Conservation (phyloP, 1,140 invertebrate species). For the Drosophila subobscura region DNA sequence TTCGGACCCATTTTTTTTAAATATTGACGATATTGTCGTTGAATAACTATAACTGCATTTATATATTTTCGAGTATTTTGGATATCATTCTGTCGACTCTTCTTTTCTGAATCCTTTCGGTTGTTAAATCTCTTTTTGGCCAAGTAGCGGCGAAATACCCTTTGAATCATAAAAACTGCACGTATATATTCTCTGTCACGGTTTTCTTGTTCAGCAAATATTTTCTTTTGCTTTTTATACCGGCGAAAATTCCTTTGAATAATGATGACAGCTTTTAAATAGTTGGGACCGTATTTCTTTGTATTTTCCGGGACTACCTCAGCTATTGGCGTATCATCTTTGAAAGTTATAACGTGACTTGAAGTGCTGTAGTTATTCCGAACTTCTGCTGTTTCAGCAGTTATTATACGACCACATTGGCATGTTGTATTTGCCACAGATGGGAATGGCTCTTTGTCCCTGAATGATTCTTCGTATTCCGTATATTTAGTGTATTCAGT, state of each 20-base stretch:
- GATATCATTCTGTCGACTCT: neutral
- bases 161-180: slow-evolving; percentile 61
- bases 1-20: slow-evolving; percentile 22
- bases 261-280: slow-evolving; percentile 49
- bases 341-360: neutral
- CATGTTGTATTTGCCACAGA: slow-evolving; percentile 46
- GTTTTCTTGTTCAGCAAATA: slow-evolving; percentile 8
- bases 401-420: slow-evolving; percentile 51
- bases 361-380: neutral
- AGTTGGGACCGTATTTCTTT: slow-evolving; percentile 10
- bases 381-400: slow-evolving; percentile 7
- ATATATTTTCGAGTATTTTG: slow-evolving; percentile 46
- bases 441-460: slow-evolving; percentile 27
- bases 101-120: slow-evolving; percentile 2
- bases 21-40: slow-evolving; percentile 52
- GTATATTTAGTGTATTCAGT: slow-evolving; percentile 46
- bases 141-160: slow-evolving; percentile 49
- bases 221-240: slow-evolving; percentile 50
- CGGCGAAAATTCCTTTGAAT: slow-evolving; percentile 57
- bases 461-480: slow-evolving; percentile 62
- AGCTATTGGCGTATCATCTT: neutral
- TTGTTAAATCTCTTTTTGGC: slow-evolving; percentile 29
- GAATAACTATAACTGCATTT: slow-evolving; percentile 52
- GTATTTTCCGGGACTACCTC: neutral
- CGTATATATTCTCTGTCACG: slow-evolving; percentile 49